Evolutionary conservation across 2,888 invertebrate species (phyloP).

Genomic region (Hemicrepidius hirtus): DNA sequence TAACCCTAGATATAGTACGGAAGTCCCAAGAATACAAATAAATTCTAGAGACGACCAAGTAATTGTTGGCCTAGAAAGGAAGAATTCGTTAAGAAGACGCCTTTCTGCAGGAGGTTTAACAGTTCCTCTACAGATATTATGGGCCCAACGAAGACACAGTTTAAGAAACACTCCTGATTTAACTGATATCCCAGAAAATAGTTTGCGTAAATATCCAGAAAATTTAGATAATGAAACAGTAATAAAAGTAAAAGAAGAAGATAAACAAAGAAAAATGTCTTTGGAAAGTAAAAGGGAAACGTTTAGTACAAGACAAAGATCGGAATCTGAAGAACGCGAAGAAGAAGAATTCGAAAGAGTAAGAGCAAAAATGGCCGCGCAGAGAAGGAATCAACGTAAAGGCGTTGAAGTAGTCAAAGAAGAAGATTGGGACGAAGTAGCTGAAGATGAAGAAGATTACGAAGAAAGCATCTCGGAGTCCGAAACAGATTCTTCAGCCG

Average conservation of each 20-base stretch:
- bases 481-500: slow-evolving; percentile 65
- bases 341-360: slow-evolving; percentile 67
- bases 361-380: slow-evolving; percentile 68
- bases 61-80: slow-evolving; percentile 71
- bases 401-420: slow-evolving; percentile 67
- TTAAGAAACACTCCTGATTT: slow-evolving; percentile 64
- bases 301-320: slow-evolving; percentile 63
- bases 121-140: slow-evolving; percentile 65
- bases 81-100: slow-evolving; percentile 71
- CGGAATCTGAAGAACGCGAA: slow-evolving; percentile 68
- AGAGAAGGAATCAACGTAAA: slow-evolving; percentile 68
- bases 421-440: slow-evolving; percentile 72
- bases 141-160: slow-evolving; percentile 68
- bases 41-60: slow-evolving; percentile 74
- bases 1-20: slow-evolving; percentile 37
- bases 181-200: slow-evolving; percentile 61
- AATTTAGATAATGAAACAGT: slow-evolving; percentile 55
- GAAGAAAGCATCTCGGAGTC: slow-evolving; percentile 67
- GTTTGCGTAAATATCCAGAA: slow-evolving; percentile 60
- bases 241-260: slow-evolving; percentile 11
- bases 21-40: slow-evolving; percentile 72
- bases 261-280: slow-evolving; percentile 55
- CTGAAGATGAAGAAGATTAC: slow-evolving; percentile 61
- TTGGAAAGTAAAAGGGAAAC: slow-evolving; percentile 60
- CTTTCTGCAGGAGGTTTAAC: slow-evolving; percentile 73